Base-by-base conservation (phyloP, 2,797 vertebrate genomes). In the Buceros bicornis region DNA sequence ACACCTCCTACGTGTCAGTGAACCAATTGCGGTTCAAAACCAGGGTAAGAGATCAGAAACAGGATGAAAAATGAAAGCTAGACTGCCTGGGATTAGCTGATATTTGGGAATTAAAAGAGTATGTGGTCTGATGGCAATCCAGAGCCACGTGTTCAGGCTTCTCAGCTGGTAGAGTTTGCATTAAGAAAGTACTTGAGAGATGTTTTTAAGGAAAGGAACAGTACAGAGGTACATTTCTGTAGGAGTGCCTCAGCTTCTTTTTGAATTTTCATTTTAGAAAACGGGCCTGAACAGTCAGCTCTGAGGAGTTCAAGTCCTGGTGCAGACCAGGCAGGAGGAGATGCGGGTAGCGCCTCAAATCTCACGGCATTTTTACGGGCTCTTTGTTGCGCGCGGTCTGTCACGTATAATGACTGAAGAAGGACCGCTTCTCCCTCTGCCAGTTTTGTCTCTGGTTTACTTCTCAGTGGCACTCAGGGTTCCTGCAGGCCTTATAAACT, bases 311-410 rank as follows among this genome's bases (percentile, higher is more conserved):
- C 26, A 67, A 45, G 31, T 57, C 57, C 53, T 43, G 22, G 10
- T 61, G 40, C 29, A 37, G 50, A 57, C 45, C 13, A 71, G 53
- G 67, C 80, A 43, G 53, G 26, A 85, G 53, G n/a, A 78, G n/a
- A 43, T 56, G 13, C 24, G 66, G 10, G 20, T 48, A 54, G 24
- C 3, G 6, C 33, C 37, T 74, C 50, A 61, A 74, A 47, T 29
- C 50, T 64, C 25, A 25, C 8, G 8, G 35, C 0, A 0, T 53
- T 86, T 77, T 83, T 53, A 25, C 5, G 11, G 31, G 37, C 72
- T 31, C 35, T 42, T 80, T 60, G 31, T 18, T 57, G 33, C 1
- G 0, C 0, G 0, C 1, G 3, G 6, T 54, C 43, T 81, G 60
- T 15, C 57, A n/a, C 29, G 13, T 3, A 24, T 16, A 11, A 18